Evolutionary conservation across 2,113 vertebrate genomes (phyloP).

Genomic region (Xyrauchen texanus): DNA sequence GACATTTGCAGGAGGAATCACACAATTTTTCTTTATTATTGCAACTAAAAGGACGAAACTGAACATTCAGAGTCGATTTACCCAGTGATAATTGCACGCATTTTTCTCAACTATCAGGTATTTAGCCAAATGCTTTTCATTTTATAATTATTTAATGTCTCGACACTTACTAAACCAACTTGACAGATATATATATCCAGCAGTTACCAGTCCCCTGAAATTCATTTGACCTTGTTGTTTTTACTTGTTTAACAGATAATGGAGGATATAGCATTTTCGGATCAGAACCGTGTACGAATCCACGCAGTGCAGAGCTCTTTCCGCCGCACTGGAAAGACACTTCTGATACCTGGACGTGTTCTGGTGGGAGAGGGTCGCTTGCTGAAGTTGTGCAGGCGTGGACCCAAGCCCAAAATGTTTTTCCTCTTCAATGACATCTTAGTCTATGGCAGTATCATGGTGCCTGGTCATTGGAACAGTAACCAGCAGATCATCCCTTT

Average conservation of each 20-base stretch:
- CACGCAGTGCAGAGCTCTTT: conserved; percentile 83
- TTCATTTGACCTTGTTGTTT: neutral
- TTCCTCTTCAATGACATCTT: conserved; percentile 92
- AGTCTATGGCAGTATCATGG: conserved; percentile 85
- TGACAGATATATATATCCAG: no score
- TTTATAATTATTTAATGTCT: no score
- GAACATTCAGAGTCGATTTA: neutral
- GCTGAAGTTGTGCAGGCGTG: conserved; percentile 85
- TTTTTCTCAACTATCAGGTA: no score
- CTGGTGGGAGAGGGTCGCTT: conserved; percentile 88
- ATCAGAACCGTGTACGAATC: conserved; percentile 81
- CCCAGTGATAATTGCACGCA: no score
- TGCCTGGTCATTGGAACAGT: conserved; percentile 80
- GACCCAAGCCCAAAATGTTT: conserved; percentile 81
- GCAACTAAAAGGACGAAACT: neutral
- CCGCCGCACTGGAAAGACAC: conserved; percentile 69
- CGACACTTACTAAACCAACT: no score
- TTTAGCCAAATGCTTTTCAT: no score
- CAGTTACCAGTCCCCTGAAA: no score
- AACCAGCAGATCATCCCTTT: conserved; percentile 84
- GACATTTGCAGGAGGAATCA: neutral
- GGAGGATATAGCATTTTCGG: conserved; percentile 71
- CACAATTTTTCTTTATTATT: neutral
- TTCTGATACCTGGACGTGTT: conserved; percentile 77
- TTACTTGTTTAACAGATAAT: conserved; percentile 57